phyloP scores from a whole-genome alignment of 2,113 vertebrate genomes.

The Zosterops pallidus region DNA sequence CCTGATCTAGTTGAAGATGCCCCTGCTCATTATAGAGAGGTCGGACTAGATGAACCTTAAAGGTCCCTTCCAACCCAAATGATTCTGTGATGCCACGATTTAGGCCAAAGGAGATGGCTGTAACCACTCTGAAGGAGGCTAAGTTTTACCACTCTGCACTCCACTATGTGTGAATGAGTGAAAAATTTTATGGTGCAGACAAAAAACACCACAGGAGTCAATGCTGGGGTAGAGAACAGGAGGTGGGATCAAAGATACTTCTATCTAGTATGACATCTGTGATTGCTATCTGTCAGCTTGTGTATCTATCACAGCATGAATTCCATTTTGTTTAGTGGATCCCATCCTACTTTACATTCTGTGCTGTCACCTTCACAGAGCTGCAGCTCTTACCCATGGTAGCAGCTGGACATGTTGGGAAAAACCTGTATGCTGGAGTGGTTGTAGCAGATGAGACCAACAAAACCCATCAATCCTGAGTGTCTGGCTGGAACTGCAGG shows the following conservation, averaged over 20 bases:
- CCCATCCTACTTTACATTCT: background rate
- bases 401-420: background rate
- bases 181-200: background rate
- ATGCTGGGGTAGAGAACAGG: background rate
- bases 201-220: background rate
- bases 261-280: background rate
- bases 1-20: background rate
- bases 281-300: background rate
- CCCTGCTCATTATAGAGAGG: background rate
- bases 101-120: background rate
- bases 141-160: background rate
- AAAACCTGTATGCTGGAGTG: background rate
- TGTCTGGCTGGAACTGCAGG: background rate
- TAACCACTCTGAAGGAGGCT: background rate
- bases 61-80: background rate
- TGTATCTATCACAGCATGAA: background rate
- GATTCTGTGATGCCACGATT: background rate
- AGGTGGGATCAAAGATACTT: background rate
- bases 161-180: background rate
- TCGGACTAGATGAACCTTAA: background rate
- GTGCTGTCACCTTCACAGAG: background rate
- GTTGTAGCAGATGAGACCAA: background rate
- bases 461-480: background rate
- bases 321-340: background rate
- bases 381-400: background rate